Evolutionary conservation across 2,113 vertebrate species (phyloP).

Genomic region (Dendropsophus ebraccatus): DNA sequence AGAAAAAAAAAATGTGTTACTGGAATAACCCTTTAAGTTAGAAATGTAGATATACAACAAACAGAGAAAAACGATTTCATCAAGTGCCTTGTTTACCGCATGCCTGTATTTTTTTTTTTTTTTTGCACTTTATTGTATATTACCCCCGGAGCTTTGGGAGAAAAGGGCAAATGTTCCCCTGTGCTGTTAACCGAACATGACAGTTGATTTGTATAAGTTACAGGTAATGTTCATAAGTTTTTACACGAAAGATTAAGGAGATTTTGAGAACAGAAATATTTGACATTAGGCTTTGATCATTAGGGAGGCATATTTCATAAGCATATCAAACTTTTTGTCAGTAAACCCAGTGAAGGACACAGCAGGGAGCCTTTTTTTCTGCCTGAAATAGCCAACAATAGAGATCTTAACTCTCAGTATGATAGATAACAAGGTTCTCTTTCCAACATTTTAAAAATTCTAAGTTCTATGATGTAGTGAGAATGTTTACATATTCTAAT

Average conservation of each 20-base stretch:
- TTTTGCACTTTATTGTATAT: neutral
- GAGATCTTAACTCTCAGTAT: constrained; percentile 3
- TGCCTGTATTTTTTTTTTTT: no score
- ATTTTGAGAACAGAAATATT: constrained; percentile 17
- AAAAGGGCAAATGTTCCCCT: constrained; percentile 9
- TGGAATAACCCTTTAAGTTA: no score
- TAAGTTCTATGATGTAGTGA: neutral
- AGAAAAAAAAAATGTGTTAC: no score
- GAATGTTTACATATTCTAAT: neutral
- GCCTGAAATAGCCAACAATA: constrained; percentile 15
- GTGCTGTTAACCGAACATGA: constrained; percentile 13
- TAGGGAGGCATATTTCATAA: constrained; percentile 20
- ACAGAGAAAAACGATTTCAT: neutral
- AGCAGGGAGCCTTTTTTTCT: constrained; percentile 6
- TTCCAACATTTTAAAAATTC: neutral
- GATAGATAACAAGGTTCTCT: constrained; percentile 1
- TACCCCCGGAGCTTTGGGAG: neutral
- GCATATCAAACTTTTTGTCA: constrained; percentile 1
- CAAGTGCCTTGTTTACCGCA: neutral
- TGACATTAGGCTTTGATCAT: constrained; percentile 22
- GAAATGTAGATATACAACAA: no score
- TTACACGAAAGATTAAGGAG: constrained; percentile 8
- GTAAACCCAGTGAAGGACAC: constrained; percentile 13
- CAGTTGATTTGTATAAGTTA: constrained; percentile 14
- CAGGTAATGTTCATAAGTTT: constrained; percentile 6